Percentiles rank a stretch among this genome's conserved stretches.
These are phyloP conservation scores for Sipha flava DNA, from an alignment of 1,140 invertebrate genomes.

Conservation along the genomic window DNA sequence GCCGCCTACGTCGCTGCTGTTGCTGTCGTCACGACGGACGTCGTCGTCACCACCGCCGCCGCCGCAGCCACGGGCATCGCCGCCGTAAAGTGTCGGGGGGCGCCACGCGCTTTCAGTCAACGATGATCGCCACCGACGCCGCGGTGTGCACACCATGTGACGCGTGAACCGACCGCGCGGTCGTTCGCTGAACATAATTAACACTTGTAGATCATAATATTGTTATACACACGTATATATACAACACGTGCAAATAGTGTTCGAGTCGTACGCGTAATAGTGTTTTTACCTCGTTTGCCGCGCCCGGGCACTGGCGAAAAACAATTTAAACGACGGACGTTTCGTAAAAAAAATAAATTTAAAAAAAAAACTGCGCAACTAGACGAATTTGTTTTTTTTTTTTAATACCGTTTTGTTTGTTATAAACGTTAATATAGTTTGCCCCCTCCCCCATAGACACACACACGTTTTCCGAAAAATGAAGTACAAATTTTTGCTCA, in stretches of 20 bases:
- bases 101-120: not conserved
- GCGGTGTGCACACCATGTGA: not conserved
- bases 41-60: not conserved
- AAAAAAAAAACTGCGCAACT: no score
- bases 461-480: not conserved
- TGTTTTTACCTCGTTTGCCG: no score
- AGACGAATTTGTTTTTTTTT: no score
- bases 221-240: not conserved
- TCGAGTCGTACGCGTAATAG: no score
- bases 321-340: no score
- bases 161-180: not conserved
- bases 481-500: slow-evolving; percentile 24
- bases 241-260: no score
- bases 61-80: not conserved
- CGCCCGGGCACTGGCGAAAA: no score
- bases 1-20: not conserved
- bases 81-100: not conserved
- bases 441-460: no score
- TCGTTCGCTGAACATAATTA: not conserved
- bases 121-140: not conserved
- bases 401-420: no score
- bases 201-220: not conserved
- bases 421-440: no score
- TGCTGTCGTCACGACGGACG: not conserved
- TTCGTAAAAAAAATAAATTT: no score